These are phyloP conservation scores for Dysmachus trigonus DNA, from an alignment of 2,888 invertebrate species.

Conservation along the genomic window DNA sequence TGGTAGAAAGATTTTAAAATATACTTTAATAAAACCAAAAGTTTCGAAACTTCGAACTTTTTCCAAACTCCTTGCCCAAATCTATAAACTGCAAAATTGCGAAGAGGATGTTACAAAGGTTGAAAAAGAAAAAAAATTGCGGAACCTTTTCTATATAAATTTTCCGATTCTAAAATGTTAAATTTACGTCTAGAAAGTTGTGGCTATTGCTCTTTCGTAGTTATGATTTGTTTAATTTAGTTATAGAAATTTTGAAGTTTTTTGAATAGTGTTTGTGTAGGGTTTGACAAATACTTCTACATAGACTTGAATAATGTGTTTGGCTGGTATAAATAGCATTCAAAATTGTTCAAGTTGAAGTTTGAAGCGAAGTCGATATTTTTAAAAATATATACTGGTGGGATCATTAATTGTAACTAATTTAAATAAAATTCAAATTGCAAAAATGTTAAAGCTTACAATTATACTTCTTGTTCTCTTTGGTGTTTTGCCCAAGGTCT, in stretches of 20 bases:
- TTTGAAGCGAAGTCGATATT: too few species aligned
- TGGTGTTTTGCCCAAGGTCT: slow-evolving; percentile 65
- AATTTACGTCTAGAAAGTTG: not conserved
- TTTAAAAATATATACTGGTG: too few species aligned
- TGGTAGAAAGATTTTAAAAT: not conserved
- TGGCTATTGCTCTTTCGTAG: too few species aligned
- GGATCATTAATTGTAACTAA: not conserved
- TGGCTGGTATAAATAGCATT: too few species aligned
- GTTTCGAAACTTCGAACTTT: not conserved
- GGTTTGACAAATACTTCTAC: too few species aligned
- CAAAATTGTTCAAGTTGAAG: too few species aligned
- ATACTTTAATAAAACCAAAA: too few species aligned
- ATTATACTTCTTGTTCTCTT: slow-evolving; percentile 70
- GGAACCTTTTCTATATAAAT: not conserved
- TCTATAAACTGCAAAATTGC: not conserved
- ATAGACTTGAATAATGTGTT: too few species aligned
- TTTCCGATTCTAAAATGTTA: not conserved
- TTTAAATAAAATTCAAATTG: not conserved
- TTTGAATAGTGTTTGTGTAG: too few species aligned
- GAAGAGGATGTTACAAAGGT: not conserved
- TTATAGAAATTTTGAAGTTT: too few species aligned
- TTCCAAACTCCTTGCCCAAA: not conserved
- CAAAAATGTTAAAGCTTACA: slow-evolving; percentile 62
- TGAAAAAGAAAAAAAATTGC: not conserved
- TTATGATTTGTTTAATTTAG: too few species aligned